Conservation (phyloP, 2,797 vertebrate species). For the Cirrhinus molitorella region DNA sequence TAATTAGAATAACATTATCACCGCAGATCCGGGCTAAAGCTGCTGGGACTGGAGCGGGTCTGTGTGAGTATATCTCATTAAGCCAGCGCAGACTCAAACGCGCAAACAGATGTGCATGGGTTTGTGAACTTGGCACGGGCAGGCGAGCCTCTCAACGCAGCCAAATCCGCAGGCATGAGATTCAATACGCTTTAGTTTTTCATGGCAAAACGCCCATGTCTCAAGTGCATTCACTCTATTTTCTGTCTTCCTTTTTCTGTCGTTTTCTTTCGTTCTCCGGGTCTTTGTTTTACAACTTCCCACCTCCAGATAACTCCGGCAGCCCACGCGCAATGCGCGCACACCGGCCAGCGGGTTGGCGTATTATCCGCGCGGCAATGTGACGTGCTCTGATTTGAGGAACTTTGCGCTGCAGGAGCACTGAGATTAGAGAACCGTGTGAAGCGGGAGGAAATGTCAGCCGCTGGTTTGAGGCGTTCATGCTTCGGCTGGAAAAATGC, state of each 20-base stretch:
- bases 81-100: slow-evolving; percentile 39
- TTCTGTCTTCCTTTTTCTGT: slow-evolving; percentile 2
- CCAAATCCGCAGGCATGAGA: slow-evolving; percentile 46
- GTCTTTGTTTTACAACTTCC: slow-evolving; percentile 21
- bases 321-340: slow-evolving; percentile 17
- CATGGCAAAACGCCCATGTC: slow-evolving; percentile 42
- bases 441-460: slow-evolving; percentile 52
- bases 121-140: slow-evolving; percentile 47
- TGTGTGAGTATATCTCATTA: slow-evolving; percentile 32
- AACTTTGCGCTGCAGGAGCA: slow-evolving; percentile 3
- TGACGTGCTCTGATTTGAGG: slow-evolving; percentile 33
- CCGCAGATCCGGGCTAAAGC: neutral
- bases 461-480: neutral
- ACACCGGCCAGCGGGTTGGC: neutral
- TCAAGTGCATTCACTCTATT: slow-evolving; percentile 34
- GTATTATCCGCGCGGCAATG: slow-evolving; percentile 22
- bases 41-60: slow-evolving; percentile 2
- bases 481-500: slow-evolving; percentile 1
- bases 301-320: slow-evolving; percentile 9
- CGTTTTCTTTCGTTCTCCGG: slow-evolving; percentile 19
- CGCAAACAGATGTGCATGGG: slow-evolving; percentile 38
- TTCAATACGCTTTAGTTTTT: slow-evolving; percentile 36
- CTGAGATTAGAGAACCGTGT: slow-evolving; percentile 33
- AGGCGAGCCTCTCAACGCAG: slow-evolving; percentile 35
- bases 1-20: slow-evolving; percentile 18